Evolutionary conservation across 1,140 invertebrate species (phyloP), one percentile per base, ranked within the genome.

Genomic region (Papilio dardanus): DNA sequence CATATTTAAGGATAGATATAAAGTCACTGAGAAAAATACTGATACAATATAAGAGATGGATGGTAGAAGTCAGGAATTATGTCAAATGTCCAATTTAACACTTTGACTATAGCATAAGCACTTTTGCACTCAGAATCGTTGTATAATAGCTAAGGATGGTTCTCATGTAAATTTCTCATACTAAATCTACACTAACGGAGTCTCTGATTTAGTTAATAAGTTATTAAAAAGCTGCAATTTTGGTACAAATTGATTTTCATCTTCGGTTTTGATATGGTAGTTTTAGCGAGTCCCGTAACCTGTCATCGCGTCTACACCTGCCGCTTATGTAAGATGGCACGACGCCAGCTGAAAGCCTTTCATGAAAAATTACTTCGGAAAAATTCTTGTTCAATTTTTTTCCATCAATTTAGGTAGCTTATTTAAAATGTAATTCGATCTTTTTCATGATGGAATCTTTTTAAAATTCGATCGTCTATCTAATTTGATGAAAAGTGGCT

Each of bases 301-400:
- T 69, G 67, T 69, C 67, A 69, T 69, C 37, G 67, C 19, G 8
- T 40, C 35, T 37, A 69, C 67, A 69, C 67, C 67, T 69, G 67
- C 33, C 67, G 67, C 67, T 69, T 69, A 69, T 24, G 67, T 69
- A 69, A 69, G 67, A 69, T 42, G 67, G 67, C 67, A 69, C 31
- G 33, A 19, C 21, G 67, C 67, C 67, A 69, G 37, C 8, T 69
- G 35, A 40, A 37, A 37, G 37, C 67, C n/a, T 69, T 69, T 37
- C 67, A 69, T 40, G 14, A 69, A 69, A 69, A 69, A 68, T 62
- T 62, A 28, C 66, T 40, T 37, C 21, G n/a, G 31, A 35, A 12
- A 37, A 69, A 16, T 28, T 5, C 30, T 21, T 42, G 67, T 42
- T 69, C 21, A 24, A 69, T 37, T 19, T 69, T 67, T 67, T 67